Percentiles rank a stretch among this genome's conserved stretches.
Conservation (phyloP, 2,113 vertebrate genomes). For the Dunckerocampus dactyliophorus region DNA sequence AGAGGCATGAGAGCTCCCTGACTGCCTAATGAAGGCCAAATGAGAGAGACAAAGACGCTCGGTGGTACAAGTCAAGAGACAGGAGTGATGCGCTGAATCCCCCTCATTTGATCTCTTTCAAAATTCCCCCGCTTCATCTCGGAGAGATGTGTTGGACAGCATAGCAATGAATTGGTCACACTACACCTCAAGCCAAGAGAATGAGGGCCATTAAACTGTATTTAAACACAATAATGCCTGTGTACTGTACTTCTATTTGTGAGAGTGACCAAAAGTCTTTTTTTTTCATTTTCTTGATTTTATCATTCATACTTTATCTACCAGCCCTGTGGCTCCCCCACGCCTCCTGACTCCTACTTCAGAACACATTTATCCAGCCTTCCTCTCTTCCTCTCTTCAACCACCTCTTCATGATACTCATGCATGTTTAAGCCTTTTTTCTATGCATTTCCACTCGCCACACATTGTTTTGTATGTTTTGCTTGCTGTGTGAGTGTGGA, state of each 20-base stretch:
- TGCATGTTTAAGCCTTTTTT: no score
- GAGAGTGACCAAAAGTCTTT: constrained; percentile 45
- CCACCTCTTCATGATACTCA: not conserved
- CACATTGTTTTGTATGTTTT: no score
- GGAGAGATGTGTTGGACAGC: constrained; percentile 53
- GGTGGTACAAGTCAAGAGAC: constrained; percentile 51
- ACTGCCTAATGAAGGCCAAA: constrained; percentile 48
- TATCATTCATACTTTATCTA: constrained; percentile 36
- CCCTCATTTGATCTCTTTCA: constrained; percentile 12
- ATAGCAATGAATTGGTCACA: constrained; percentile 66
- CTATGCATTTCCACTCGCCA: no score
- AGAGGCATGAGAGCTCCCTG: constrained; percentile 11
- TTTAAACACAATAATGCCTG: constrained; percentile 71
- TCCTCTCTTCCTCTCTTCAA: not conserved
- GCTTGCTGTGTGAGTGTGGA: no score
- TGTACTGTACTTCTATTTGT: constrained; percentile 26
- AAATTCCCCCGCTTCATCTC: constrained; percentile 42
- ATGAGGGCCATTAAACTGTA: constrained; percentile 69
- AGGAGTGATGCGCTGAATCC: constrained; percentile 30
- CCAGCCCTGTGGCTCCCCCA: constrained; percentile 36
- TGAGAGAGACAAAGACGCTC: constrained; percentile 16
- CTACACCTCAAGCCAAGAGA: constrained; percentile 49
- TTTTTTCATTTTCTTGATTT: constrained; percentile 25
- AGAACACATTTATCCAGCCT: constrained; percentile 17
- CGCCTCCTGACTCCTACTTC: constrained; percentile 19